These are phyloP conservation scores for Tragelaphus scriptus DNA, from an alignment of 2,113 vertebrate species.

Conservation along the genomic window DNA sequence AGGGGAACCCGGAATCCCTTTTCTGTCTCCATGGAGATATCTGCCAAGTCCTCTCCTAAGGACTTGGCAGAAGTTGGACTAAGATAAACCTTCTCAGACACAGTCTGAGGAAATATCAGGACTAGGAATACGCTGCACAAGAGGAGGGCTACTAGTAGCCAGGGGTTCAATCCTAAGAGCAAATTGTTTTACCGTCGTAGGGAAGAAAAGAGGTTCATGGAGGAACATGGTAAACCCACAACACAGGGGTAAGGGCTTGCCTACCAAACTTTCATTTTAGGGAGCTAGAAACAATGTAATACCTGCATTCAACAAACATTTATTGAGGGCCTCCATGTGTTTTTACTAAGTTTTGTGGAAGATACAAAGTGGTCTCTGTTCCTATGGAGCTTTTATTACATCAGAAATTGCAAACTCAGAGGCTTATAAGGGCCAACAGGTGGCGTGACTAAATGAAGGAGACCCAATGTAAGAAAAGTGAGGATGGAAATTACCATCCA, in stretches of 20 bases:
- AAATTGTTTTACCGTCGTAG: background rate
- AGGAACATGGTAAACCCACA: background rate
- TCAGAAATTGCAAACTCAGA: background rate
- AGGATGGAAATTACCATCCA: background rate
- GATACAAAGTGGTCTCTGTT: background rate
- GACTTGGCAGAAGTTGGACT: background rate
- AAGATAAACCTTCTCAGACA: background rate
- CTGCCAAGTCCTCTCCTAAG: background rate
- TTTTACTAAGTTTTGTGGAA: background rate
- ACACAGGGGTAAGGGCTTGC: background rate
- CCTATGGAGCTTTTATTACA: background rate
- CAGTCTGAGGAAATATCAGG: background rate
- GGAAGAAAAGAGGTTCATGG: background rate
- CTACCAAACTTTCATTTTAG: background rate
- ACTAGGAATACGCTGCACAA: background rate
- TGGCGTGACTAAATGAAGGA: background rate
- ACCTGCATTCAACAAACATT: background rate
- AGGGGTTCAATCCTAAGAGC: background rate
- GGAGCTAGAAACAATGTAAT: background rate
- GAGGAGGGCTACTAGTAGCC: background rate
- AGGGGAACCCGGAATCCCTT: background rate
- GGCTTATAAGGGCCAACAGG: background rate
- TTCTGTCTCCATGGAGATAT: background rate
- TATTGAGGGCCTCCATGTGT: background rate
- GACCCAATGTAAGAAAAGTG: background rate